Evolutionary conservation across 2,888 invertebrate species (phyloP).

Genomic region (Candidula unifasciata): DNA sequence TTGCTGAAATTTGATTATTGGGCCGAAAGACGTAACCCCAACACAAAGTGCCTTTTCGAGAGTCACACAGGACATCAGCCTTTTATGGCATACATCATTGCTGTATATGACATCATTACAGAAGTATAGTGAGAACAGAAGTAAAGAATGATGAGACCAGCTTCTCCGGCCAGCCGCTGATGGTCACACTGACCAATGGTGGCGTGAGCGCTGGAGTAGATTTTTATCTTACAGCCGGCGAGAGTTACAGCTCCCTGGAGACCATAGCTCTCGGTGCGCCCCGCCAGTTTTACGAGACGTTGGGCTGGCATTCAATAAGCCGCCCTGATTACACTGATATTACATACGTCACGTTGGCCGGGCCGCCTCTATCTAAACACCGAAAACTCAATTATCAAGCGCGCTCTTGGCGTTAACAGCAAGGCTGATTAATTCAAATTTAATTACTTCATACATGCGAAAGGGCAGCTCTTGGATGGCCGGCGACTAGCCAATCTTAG

Average conservation of each 20-base stretch:
- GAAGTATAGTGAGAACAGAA: too few species aligned
- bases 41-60: too few species aligned
- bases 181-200: conserved; percentile 27
- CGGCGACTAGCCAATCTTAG: conserved; percentile 51
- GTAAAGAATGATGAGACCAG: not conserved
- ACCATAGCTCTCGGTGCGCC: conserved; percentile 5
- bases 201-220: conserved; percentile 10
- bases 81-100: too few species aligned
- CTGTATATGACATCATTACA: too few species aligned
- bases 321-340: conserved; percentile 55
- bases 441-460: conserved; percentile 65
- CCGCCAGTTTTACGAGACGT: conserved; percentile 56
- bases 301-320: conserved; percentile 54
- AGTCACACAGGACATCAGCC: too few species aligned
- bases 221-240: conserved; percentile 23
- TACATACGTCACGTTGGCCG: conserved; percentile 59
- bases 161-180: conserved; percentile 14
- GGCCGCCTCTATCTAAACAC: conserved; percentile 55
- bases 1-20: too few species aligned
- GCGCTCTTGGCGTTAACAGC: conserved; percentile 60
- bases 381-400: conserved; percentile 61
- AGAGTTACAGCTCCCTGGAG: conserved; percentile 35
- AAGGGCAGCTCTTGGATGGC: conserved; percentile 45
- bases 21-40: too few species aligned
- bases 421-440: conserved; percentile 72